These are phyloP conservation scores for Zaprionus inermis DNA, from an alignment of 1,140 invertebrate species.

Conservation along the genomic window DNA sequence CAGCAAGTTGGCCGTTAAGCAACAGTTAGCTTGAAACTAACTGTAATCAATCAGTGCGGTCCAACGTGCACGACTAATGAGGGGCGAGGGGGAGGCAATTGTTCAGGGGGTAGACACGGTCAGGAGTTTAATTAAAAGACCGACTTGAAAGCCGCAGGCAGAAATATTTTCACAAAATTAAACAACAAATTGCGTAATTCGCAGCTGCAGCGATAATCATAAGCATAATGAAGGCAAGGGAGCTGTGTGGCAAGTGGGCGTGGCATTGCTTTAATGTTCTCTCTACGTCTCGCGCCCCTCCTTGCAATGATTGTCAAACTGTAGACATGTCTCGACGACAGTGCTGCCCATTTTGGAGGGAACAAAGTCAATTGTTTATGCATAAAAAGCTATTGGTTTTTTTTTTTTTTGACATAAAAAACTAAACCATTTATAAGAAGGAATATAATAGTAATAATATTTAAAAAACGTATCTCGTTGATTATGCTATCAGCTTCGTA, in stretches of 20 bases:
- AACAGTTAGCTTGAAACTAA: conserved; percentile 62
- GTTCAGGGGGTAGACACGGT: not conserved
- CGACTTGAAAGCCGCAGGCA: conserved; percentile 47
- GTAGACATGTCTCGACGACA: conserved; percentile 28
- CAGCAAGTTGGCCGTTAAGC: conserved; percentile 30
- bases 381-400: too few relatives aligned
- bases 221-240: conserved; percentile 55
- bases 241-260: conserved; percentile 4
- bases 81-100: not conserved
- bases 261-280: conserved; percentile 27
- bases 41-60: conserved; percentile 73
- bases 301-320: conserved; percentile 46
- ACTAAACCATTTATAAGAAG: too few relatives aligned
- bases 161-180: conserved; percentile 71
- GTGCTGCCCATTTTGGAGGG: too few relatives aligned
- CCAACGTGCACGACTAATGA: conserved; percentile 43
- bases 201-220: conserved; percentile 60
- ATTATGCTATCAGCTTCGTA: too few relatives aligned
- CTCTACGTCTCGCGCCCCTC: not conserved
- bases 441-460: too few relatives aligned
- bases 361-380: too few relatives aligned
- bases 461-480: too few relatives aligned
- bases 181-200: conserved; percentile 78
- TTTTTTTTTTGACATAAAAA: too few relatives aligned
- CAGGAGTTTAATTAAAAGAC: conserved; percentile 73